Evolutionary conservation across 2,797 vertebrate genomes (phyloP).

Genomic region (Meda fulgida): DNA sequence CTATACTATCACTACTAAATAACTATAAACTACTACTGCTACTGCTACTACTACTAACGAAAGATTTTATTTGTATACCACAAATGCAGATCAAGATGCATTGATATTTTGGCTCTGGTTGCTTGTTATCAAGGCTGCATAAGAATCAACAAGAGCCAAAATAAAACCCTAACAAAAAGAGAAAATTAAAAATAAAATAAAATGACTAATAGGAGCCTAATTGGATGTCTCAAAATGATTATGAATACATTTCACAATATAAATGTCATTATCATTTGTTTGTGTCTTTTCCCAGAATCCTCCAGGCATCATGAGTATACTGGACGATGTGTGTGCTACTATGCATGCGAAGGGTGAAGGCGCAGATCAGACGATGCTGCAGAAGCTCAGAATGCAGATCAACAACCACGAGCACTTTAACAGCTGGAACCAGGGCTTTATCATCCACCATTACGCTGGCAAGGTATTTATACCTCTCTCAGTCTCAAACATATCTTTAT

Average conservation of each 20-base stretch:
- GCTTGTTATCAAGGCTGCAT: background rate
- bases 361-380: constrained; percentile 95
- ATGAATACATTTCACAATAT: background rate
- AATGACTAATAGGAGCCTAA: background rate
- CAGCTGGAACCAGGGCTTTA: constrained; percentile 99
- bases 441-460: constrained; percentile 97
- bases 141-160: background rate
- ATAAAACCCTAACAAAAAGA: background rate
- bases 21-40: background rate
- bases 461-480: constrained; percentile 80
- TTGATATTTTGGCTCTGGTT: background rate
- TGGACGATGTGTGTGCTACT: constrained; percentile 97
- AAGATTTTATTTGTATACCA: background rate
- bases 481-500: background rate
- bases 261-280: background rate
- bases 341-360: constrained; percentile 98
- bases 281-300: constrained; percentile 82
- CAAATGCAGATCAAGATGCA: background rate
- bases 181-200: background rate
- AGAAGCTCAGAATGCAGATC: constrained; percentile 94
- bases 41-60: background rate
- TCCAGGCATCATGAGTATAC: constrained; percentile 94
- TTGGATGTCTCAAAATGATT: background rate
- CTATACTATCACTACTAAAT: background rate
- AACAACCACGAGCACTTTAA: constrained; percentile 98